phyloP scores from a whole-genome alignment of 2,888 invertebrate species.

The Tanaodytes sp. region DNA sequence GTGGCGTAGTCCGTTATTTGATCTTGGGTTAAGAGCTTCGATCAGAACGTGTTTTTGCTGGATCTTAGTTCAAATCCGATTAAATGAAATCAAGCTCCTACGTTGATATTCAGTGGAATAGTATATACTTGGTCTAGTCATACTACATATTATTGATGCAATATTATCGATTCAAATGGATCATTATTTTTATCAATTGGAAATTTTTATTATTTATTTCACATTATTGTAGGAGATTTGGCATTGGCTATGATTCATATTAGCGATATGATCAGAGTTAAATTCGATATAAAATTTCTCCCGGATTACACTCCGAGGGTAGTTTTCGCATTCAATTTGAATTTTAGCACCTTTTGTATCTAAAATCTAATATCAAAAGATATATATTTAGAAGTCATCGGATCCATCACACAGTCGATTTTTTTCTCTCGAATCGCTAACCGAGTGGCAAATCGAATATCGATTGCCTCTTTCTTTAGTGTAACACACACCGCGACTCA shows the following conservation, averaged over 20 bases:
- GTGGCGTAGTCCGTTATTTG: constrained; percentile 12
- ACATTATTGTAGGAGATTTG: too few relatives aligned
- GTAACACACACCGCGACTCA: constrained; percentile 33
- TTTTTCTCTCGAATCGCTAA: constrained; percentile 43
- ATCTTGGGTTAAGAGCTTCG: constrained; percentile 13
- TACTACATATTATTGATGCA: too few relatives aligned
- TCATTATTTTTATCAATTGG: too few relatives aligned
- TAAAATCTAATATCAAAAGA: neutral
- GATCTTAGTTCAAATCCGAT: constrained; percentile 22
- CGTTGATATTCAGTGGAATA: too few relatives aligned
- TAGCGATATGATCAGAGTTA: too few relatives aligned
- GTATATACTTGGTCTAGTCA: too few relatives aligned
- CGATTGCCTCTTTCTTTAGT: constrained; percentile 39
- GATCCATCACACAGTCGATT: constrained; percentile 22
- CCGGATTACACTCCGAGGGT: too few relatives aligned
- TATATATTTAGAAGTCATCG: constrained; percentile 25
- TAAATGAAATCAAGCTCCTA: constrained; percentile 26
- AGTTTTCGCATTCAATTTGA: constrained; percentile 18
- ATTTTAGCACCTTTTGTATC: constrained; percentile 11
- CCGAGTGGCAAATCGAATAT: constrained; percentile 55
- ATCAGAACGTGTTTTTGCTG: constrained; percentile 19
- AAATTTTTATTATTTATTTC: too few relatives aligned
- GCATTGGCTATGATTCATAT: too few relatives aligned
- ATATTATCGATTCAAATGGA: too few relatives aligned
- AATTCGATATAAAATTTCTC: too few relatives aligned